phyloP scores from a whole-genome alignment of 2,888 invertebrate species.

The Nasonovia ribisnigri region DNA sequence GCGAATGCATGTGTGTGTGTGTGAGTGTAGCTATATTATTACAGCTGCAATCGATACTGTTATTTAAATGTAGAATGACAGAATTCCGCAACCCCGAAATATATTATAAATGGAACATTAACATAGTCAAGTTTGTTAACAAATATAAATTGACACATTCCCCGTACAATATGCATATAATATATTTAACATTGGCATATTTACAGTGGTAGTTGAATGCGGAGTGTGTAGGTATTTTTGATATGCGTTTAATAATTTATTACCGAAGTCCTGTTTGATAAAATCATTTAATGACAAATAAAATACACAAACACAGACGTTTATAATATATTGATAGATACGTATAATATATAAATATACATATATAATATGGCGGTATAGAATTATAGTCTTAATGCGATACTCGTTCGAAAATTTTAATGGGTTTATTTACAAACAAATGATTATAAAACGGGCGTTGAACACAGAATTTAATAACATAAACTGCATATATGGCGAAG shows the following conservation, averaged over 20 bases:
- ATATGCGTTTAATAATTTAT: conserved; percentile 4
- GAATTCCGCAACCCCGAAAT: not conserved
- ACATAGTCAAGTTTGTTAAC: not conserved
- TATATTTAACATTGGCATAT: not conserved
- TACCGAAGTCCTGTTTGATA: not conserved
- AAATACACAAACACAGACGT: not conserved
- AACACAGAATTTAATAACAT: not conserved
- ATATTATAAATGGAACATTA: not conserved
- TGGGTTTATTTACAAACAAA: conserved; percentile 12
- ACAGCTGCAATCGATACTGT: not conserved
- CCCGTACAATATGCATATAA: no score
- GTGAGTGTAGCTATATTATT: not conserved
- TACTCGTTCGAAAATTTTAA: not conserved
- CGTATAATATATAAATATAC: not conserved
- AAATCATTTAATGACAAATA: conserved; percentile 12
- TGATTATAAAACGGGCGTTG: not conserved
- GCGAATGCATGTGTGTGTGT: no score
- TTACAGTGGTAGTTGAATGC: not conserved
- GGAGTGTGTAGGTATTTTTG: not conserved
- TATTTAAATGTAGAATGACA: not conserved
- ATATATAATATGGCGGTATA: not conserved
- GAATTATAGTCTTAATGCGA: not conserved
- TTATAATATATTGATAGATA: not conserved
- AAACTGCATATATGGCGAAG: not conserved
- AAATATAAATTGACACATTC: conserved; percentile 4